phyloP scores from a whole-genome alignment of 2,888 invertebrate genomes.

The Microplitis deprimator region DNA sequence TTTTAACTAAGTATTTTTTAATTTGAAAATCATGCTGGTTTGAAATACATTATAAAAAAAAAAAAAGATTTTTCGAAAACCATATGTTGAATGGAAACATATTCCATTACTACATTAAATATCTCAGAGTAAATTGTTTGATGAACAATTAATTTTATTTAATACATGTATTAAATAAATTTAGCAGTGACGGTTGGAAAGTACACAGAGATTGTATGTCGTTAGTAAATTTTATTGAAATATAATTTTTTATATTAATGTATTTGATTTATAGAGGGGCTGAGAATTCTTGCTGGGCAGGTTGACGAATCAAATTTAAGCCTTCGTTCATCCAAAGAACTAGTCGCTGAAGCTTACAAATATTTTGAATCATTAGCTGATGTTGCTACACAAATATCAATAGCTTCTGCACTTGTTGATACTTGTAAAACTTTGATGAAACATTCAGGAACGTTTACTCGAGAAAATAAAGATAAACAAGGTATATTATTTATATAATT shows the following conservation, averaged over 20 bases:
- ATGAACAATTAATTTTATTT: too few relatives aligned
- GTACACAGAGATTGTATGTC: too few relatives aligned
- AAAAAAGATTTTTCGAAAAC: too few relatives aligned
- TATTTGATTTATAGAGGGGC: conserved; percentile 56
- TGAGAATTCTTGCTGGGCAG: conserved; percentile 63
- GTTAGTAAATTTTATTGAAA: too few relatives aligned
- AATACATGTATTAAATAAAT: too few relatives aligned
- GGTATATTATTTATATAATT: conserved; percentile 53
- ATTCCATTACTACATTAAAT: too few relatives aligned
- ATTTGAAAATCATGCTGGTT: too few relatives aligned
- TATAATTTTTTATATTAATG: not conserved
- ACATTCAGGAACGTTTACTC: conserved; percentile 60
- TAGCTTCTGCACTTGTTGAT: conserved; percentile 63
- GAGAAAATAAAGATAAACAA: conserved; percentile 60
- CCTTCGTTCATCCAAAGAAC: conserved; percentile 63
- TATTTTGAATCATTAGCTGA: conserved; percentile 67
- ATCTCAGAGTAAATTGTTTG: too few relatives aligned
- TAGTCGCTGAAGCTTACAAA: conserved; percentile 66
- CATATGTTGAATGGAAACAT: too few relatives aligned
- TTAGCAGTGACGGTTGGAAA: too few relatives aligned
- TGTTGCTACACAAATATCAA: conserved; percentile 66
- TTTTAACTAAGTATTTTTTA: too few relatives aligned
- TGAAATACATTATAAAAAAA: too few relatives aligned
- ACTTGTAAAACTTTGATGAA: conserved; percentile 65
- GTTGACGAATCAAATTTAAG: conserved; percentile 55